Conservation (phyloP, 2,797 vertebrate species). For the Sebastiscus tertius region DNA sequence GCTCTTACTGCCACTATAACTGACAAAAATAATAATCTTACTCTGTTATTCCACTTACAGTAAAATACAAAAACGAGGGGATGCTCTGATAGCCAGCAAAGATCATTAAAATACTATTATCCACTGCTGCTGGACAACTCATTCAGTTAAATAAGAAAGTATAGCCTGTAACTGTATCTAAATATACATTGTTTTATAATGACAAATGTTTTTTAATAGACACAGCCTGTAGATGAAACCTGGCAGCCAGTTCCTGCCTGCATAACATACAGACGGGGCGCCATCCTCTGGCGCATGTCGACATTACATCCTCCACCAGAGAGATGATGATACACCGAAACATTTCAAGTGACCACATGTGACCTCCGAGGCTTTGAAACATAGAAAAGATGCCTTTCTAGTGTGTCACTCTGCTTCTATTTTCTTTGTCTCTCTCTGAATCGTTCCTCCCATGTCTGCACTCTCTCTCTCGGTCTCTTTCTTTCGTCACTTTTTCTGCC, state of each 20-base stretch:
- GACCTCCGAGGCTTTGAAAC: constrained; percentile 65
- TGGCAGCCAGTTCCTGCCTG: constrained; percentile 4
- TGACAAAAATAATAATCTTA: background rate
- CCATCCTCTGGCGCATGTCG: constrained; percentile 66
- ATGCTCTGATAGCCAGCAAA: background rate
- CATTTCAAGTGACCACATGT: constrained; percentile 63
- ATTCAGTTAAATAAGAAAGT: background rate
- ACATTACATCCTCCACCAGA: constrained; percentile 47
- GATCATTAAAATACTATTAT: background rate
- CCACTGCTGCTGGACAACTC: background rate
- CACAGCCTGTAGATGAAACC: background rate
- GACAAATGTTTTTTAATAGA: constrained; percentile 9
- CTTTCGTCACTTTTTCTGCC: constrained; percentile 34
- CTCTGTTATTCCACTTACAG: background rate
- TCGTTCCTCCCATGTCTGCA: constrained; percentile 39
- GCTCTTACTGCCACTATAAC: background rate
- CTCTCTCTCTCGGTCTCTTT: constrained; percentile 11
- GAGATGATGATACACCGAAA: constrained; percentile 27
- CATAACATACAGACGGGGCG: constrained; percentile 61
- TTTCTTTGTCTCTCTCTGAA: constrained; percentile 35
- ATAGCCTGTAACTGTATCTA: background rate
- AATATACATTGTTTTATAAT: background rate
- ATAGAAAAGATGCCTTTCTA: constrained; percentile 59
- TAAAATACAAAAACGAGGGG: background rate
- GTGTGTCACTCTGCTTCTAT: constrained; percentile 54